Conservation (phyloP, 2,888 invertebrate species). For the Melanargia galathea region DNA sequence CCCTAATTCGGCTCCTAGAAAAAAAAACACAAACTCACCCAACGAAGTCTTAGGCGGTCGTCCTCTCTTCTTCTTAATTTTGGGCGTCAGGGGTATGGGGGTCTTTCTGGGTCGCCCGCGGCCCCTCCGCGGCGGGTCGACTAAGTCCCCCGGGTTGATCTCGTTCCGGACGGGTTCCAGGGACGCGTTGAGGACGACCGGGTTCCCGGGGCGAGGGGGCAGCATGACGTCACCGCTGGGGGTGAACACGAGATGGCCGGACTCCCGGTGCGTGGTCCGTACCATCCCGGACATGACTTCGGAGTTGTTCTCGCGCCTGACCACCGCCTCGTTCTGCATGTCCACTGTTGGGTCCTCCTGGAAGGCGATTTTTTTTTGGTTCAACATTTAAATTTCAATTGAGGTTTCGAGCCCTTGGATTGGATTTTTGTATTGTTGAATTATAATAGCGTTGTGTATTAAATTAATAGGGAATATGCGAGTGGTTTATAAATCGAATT, state of each 20-base stretch:
- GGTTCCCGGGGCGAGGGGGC: conserved; percentile 58
- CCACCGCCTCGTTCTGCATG: conserved; percentile 59
- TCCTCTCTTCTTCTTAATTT: conserved; percentile 74
- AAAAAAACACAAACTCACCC: conserved; percentile 53
- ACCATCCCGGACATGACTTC: conserved; percentile 79
- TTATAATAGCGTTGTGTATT: too few species aligned
- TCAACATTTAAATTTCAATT: too few species aligned
- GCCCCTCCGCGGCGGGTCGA: conserved; percentile 70
- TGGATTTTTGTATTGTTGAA: too few species aligned
- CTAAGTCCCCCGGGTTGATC: conserved; percentile 49
- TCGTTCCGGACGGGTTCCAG: conserved; percentile 55
- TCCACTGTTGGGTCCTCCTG: conserved; percentile 79
- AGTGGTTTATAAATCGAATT: too few species aligned
- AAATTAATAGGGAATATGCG: too few species aligned
- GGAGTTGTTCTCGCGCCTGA: conserved; percentile 67
- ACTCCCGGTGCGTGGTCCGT: conserved; percentile 76
- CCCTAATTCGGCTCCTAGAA: not conserved
- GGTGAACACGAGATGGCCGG: conserved; percentile 74
- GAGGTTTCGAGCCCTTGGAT: too few species aligned
- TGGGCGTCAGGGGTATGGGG: conserved; percentile 73
- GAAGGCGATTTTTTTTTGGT: conserved; percentile 7
- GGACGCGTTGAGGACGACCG: conserved; percentile 54
- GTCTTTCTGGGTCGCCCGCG: conserved; percentile 81
- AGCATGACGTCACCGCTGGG: conserved; percentile 77
- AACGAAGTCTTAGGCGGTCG: conserved; percentile 77